A percentile compares a stretch with the other conserved stretches of the same genome.
Evolutionary conservation across 2,797 vertebrate genomes (phyloP).

Genomic region (Hyperoplus immaculatus): DNA sequence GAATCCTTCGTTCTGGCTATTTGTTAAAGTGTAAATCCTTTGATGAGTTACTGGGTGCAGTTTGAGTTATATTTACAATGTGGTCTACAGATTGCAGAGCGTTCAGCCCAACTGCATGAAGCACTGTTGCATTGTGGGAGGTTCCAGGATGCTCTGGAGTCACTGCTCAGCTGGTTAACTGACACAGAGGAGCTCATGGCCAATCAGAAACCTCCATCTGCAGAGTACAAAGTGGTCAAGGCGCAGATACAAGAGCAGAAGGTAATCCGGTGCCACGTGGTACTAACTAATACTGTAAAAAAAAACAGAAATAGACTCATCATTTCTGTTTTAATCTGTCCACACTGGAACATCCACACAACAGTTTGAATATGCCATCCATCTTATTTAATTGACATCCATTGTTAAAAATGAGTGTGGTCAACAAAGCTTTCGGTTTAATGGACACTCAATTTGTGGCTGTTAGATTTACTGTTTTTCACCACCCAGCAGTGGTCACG

Average conservation of each 20-base stretch:
- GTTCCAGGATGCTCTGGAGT: constrained; percentile 98
- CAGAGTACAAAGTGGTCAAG: constrained; percentile 99
- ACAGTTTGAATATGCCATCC: constrained; percentile 42
- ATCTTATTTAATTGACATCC: constrained; percentile 62
- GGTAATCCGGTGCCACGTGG: constrained; percentile 79
- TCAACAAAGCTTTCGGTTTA: constrained; percentile 61
- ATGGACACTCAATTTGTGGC: constrained; percentile 56
- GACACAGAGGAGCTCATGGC: constrained; percentile 98
- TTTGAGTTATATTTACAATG: constrained; percentile 47
- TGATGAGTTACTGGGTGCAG: constrained; percentile 19
- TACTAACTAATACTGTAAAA: constrained; percentile 4
- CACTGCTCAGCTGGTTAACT: constrained; percentile 96
- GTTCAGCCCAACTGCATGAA: constrained; percentile 95
- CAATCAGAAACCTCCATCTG: constrained; percentile 96
- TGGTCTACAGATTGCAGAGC: constrained; percentile 91
- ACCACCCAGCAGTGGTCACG: constrained; percentile 16
- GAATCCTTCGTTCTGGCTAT: background rate
- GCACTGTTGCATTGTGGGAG: constrained; percentile 96
- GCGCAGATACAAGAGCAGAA: constrained; percentile 99
- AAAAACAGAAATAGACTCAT: constrained; percentile 13
- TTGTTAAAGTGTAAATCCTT: constrained; percentile 9
- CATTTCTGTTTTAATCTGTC: constrained; percentile 24
- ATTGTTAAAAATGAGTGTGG: constrained; percentile 59
- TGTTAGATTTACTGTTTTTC: constrained; percentile 70
- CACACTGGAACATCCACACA: constrained; percentile 2